Percentiles rank a stretch among this genome's conserved stretches.
These are phyloP conservation scores for Zoroaster sp. DNA, from an alignment of 53 echinoderm and acorn worm species.

Conservation along the genomic window DNA sequence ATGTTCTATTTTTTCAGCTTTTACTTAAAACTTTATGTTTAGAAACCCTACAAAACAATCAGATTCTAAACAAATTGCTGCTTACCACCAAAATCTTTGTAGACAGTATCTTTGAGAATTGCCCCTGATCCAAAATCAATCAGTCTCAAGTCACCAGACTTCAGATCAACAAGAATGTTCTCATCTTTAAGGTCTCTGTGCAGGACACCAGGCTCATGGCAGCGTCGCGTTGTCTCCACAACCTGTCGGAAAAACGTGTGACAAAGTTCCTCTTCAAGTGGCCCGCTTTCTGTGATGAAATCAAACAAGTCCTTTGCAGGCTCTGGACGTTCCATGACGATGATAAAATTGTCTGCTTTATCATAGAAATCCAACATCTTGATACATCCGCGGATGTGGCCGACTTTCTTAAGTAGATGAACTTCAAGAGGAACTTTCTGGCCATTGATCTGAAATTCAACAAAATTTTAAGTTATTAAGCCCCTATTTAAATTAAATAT, in stretches of 20 bases:
- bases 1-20: too few relatives aligned
- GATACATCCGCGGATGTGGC: conserved; percentile 88
- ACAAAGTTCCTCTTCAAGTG: conserved; percentile 90
- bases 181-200: conserved; percentile 99
- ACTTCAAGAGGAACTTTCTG: conserved; percentile 95
- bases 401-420: conserved; percentile 82
- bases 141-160: conserved; percentile 88
- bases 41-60: too few relatives aligned
- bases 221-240: conserved; percentile 90
- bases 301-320: conserved; percentile 97
- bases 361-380: conserved; percentile 91
- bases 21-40: too few relatives aligned
- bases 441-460: conserved; percentile 72
- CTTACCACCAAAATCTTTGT: conserved; percentile 99
- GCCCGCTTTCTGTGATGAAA: conserved; percentile 96
- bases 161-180: conserved; percentile 93
- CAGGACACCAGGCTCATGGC: conserved; percentile 95
- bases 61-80: too few relatives aligned
- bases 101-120: conserved; percentile 92
- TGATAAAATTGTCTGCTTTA: conserved; percentile 91
- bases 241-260: conserved; percentile 89
- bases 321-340: conserved; percentile 95
- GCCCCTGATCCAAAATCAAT: conserved; percentile 99
- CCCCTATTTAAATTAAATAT: neutral
- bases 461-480: too few relatives aligned